A percentile compares a stretch with the other conserved stretches of the same genome.
phyloP scores from a whole-genome alignment of 1,140 invertebrate genomes.

The Atta colombica region DNA sequence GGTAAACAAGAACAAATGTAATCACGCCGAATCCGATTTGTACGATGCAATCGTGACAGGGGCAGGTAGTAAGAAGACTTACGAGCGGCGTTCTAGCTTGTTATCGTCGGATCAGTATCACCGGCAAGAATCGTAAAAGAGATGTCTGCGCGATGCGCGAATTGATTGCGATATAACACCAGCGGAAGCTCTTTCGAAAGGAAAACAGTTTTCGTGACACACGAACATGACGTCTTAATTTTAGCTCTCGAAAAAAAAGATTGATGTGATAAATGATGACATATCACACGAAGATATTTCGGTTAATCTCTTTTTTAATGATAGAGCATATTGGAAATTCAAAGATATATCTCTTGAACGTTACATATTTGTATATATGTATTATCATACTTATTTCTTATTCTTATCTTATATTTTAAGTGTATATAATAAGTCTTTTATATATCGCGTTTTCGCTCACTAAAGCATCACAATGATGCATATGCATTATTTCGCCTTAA shows the following conservation, averaged over 20 bases:
- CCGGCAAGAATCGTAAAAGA: slow-evolving; percentile 39
- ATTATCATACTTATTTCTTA: neutral
- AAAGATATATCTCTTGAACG: neutral
- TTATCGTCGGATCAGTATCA: slow-evolving; percentile 55
- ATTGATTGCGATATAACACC: slow-evolving; percentile 47
- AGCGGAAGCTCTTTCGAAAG: slow-evolving; percentile 29
- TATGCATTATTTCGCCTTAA: neutral
- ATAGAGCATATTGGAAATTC: neutral
- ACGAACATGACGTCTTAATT: slow-evolving; percentile 15
- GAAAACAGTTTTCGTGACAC: slow-evolving; percentile 4
- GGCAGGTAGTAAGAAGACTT: slow-evolving; percentile 45
- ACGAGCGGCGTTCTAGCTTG: slow-evolving; percentile 28
- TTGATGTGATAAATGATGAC: neutral
- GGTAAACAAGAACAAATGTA: slow-evolving; percentile 41
- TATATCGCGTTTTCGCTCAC: neutral
- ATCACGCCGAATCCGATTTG: slow-evolving; percentile 43
- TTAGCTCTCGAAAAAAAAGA: slow-evolving; percentile 8
- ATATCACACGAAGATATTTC: neutral
- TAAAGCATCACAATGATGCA: neutral
- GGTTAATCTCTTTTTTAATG: neutral
- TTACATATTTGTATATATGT: neutral
- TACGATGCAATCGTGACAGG: slow-evolving; percentile 38
- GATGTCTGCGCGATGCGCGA: slow-evolving; percentile 45
- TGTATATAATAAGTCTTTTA: neutral
- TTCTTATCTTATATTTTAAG: neutral